These are phyloP conservation scores for Gobiocypris rarus DNA, from an alignment of 2,113 vertebrate genomes.

Conservation along the genomic window DNA sequence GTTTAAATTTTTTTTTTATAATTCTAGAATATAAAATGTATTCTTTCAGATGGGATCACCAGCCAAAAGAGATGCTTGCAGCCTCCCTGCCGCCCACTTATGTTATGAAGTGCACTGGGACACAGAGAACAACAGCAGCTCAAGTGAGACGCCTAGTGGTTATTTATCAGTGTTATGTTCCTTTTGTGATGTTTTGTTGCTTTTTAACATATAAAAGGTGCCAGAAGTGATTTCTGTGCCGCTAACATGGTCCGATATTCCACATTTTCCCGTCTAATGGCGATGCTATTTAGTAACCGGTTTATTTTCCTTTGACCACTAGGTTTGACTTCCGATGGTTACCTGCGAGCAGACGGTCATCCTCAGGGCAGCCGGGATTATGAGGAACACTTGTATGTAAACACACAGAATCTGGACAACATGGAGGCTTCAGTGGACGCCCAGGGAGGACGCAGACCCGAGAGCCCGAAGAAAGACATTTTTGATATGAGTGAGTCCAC, in stretches of 20 bases:
- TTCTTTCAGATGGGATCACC: conserved; percentile 72
- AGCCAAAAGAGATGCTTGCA: conserved; percentile 72
- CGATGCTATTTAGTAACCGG: neutral
- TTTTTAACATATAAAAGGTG: too few species aligned
- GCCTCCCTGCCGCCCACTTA: conserved; percentile 69
- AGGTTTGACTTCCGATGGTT: conserved; percentile 82
- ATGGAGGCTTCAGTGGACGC: conserved; percentile 68
- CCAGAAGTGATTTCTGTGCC: neutral
- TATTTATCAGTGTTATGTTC: neutral
- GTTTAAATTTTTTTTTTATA: too few species aligned
- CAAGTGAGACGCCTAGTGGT: conserved; percentile 74
- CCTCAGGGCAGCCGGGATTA: conserved; percentile 79
- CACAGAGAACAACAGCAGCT: conserved; percentile 68
- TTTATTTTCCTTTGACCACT: neutral
- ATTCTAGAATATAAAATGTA: too few species aligned
- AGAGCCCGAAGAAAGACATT: conserved; percentile 62
- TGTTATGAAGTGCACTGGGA: conserved; percentile 86
- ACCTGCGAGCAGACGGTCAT: conserved; percentile 85
- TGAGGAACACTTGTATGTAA: conserved; percentile 95
- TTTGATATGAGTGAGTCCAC: conserved; percentile 93
- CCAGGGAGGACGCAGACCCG: conserved; percentile 80
- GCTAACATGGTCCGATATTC: neutral
- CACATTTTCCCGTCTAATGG: neutral
- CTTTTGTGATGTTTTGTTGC: neutral
- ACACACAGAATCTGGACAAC: conserved; percentile 85